Evolutionary conservation across 2,888 invertebrate genomes (phyloP).

Genomic region (Miltochrista miniata): DNA sequence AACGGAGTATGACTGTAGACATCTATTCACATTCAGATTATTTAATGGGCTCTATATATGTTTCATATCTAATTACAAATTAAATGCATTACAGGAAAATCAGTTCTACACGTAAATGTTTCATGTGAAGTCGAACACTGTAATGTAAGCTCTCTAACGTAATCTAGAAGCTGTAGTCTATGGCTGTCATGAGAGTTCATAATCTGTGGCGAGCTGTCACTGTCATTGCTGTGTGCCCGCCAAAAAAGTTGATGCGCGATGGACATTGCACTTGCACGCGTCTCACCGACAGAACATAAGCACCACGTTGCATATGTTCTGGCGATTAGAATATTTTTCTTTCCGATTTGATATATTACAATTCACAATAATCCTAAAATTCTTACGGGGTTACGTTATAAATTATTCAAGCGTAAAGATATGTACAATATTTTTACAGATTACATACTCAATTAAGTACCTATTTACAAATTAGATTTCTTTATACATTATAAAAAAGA

Average conservation of each 20-base stretch:
- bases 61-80: conserved; percentile 72
- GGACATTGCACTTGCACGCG: conserved; percentile 9
- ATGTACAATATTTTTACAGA: conserved; percentile 83
- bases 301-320: conserved; percentile 9
- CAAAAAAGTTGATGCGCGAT: conserved; percentile 17
- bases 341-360: conserved; percentile 52
- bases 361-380: conserved; percentile 55
- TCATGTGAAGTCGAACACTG: conserved; percentile 54
- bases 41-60: conserved; percentile 63
- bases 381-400: conserved; percentile 74
- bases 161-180: conserved; percentile 71
- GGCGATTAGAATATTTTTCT: conserved; percentile 13
- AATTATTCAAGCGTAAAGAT: conserved; percentile 83
- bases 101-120: conserved; percentile 69
- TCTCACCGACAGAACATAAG: conserved; percentile 13
- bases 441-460: conserved; percentile 78
- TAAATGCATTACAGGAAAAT: conserved; percentile 71
- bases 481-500: conserved; percentile 82
- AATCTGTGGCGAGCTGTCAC: conserved; percentile 34
- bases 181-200: conserved; percentile 48
- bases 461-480: conserved; percentile 84
- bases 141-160: conserved; percentile 65
- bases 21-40: conserved; percentile 47
- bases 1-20: conserved; percentile 39
- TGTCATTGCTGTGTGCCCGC: conserved; percentile 22